phyloP scores from a whole-genome alignment of 2,113 vertebrate genomes.

The Coryphaenoides rupestris region DNA sequence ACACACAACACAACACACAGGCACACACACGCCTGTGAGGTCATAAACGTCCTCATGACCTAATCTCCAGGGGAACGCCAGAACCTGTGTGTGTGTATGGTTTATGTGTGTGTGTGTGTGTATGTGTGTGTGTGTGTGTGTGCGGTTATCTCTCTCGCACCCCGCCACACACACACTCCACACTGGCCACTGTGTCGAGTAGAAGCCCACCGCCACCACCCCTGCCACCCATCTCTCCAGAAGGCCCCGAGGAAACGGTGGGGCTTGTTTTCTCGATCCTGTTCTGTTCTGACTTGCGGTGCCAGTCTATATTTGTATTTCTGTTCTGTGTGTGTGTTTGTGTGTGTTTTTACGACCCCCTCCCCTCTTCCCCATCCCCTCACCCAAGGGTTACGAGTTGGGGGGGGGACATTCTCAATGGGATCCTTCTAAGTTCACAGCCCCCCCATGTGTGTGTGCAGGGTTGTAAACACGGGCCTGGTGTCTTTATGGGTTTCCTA shows the following conservation, averaged over 20 bases:
- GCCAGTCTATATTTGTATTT: constrained; percentile 20
- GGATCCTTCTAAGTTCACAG: constrained; percentile 6
- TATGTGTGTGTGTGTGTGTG: too few relatives aligned
- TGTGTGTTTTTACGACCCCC: too few relatives aligned
- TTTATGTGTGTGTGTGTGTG: too few relatives aligned
- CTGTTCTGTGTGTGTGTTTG: too few relatives aligned
- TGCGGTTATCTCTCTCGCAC: constrained; percentile 36
- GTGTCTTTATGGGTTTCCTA: constrained; percentile 25
- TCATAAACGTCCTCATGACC: constrained; percentile 54
- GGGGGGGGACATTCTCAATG: constrained; percentile 14
- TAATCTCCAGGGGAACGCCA: too few relatives aligned
- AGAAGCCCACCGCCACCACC: too few relatives aligned
- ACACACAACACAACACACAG: too few relatives aligned
- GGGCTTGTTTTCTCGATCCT: constrained; percentile 2
- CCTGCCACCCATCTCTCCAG: constrained; percentile 16
- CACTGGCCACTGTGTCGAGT: constrained; percentile 49
- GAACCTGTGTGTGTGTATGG: too few relatives aligned
- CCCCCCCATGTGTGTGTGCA: constrained; percentile 22
- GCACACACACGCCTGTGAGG: constrained; percentile 57
- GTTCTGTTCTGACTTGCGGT: constrained; percentile 10
- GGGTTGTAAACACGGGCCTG: constrained; percentile 52
- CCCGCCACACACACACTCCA: too few relatives aligned
- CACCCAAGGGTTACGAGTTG: constrained; percentile 14
- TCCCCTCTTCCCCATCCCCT: too few relatives aligned
- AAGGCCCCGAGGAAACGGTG: constrained; percentile 21